Percentiles rank a stretch among this genome's conserved stretches.
Conservation (phyloP, 2,888 invertebrate genomes). For the Cryptosula pallasiana region DNA sequence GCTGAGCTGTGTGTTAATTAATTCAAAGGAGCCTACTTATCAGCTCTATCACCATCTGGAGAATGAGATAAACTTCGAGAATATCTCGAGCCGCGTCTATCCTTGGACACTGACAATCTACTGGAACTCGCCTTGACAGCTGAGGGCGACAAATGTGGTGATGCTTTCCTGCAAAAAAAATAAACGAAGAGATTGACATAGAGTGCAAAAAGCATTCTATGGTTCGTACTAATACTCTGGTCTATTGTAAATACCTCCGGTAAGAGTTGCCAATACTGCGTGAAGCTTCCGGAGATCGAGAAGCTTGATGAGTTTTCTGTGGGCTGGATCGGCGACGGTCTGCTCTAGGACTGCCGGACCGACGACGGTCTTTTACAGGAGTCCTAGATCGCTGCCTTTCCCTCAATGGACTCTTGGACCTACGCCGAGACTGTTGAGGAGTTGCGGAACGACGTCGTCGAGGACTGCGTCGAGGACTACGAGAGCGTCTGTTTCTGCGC, state of each 20-base stretch:
- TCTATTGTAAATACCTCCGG: too few species aligned
- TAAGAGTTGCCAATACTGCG: background rate
- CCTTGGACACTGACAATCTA: background rate
- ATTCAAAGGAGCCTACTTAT: too few species aligned
- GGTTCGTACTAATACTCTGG: too few species aligned
- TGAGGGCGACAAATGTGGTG: too few species aligned
- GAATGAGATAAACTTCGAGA: background rate
- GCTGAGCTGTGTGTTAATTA: too few species aligned
- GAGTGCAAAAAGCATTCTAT: too few species aligned
- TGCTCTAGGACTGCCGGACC: background rate
- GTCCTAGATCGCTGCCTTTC: background rate
- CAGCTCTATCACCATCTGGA: background rate
- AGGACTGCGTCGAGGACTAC: conserved; percentile 4
- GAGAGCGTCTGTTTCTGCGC: background rate
- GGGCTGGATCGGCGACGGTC: background rate
- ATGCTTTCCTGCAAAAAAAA: too few species aligned
- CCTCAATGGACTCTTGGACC: background rate
- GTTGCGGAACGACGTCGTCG: background rate
- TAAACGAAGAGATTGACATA: too few species aligned
- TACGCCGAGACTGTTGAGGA: background rate
- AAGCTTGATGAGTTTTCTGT: background rate
- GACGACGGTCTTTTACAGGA: background rate
- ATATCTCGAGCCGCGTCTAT: background rate
- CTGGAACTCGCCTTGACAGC: too few species aligned
- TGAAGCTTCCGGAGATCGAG: background rate